phyloP scores from a whole-genome alignment of 2,797 vertebrate genomes.

The Anguilla marmorata region DNA sequence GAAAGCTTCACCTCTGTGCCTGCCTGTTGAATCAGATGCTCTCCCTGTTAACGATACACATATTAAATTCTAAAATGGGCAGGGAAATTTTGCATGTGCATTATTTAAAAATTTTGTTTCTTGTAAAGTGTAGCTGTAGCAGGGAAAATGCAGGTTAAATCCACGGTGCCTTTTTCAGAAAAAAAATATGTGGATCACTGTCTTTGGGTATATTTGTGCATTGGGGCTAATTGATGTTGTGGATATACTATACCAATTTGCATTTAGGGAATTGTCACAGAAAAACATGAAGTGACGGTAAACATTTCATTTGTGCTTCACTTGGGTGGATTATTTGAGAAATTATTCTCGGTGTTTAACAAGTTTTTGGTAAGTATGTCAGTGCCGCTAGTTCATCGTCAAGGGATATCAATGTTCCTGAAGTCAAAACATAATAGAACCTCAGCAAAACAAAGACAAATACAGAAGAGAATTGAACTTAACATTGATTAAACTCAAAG shows the following conservation, averaged over 20 bases:
- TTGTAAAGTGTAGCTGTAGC: not conserved
- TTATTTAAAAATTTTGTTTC: not conserved
- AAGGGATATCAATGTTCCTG: slow-evolving; percentile 7
- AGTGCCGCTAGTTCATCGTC: not conserved
- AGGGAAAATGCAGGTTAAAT: not conserved
- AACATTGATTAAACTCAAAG: slow-evolving; percentile 16
- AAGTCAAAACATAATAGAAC: not conserved
- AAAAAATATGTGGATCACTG: not conserved
- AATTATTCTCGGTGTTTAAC: not conserved
- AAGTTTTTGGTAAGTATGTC: slow-evolving; percentile 19
- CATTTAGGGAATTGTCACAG: not conserved
- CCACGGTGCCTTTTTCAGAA: not conserved
- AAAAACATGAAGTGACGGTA: not conserved
- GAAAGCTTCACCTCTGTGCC: not conserved
- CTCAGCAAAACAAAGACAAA: not conserved
- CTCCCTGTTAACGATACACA: not conserved
- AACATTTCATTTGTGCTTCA: not conserved
- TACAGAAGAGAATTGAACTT: not conserved
- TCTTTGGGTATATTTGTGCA: not conserved
- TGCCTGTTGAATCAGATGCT: not conserved
- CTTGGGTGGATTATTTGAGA: not conserved
- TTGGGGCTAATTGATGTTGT: not conserved
- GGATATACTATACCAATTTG: not conserved
- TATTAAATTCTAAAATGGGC: not conserved
- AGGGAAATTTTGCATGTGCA: not conserved